Conservation (phyloP, 2,888 invertebrate species). For the Megastigmus dorsalis region DNA sequence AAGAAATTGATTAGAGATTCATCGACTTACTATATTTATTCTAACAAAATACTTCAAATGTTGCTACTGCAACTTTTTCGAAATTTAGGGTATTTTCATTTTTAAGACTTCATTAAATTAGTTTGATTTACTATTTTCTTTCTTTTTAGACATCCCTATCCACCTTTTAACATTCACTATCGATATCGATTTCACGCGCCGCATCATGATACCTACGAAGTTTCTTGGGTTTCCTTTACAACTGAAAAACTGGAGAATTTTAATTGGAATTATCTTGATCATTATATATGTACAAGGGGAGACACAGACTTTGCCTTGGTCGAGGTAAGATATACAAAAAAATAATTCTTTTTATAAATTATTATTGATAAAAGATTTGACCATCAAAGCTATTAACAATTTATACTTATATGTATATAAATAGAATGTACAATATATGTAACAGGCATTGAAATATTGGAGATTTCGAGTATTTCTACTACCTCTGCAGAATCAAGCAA, state of each 20-base stretch:
- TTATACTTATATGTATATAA: no score
- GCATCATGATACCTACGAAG: constrained; percentile 93
- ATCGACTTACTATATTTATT: no score
- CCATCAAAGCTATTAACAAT: no score
- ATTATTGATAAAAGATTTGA: no score
- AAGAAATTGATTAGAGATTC: no score
- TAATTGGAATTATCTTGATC: constrained; percentile 98
- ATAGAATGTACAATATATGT: constrained; percentile 1
- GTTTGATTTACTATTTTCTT: background rate
- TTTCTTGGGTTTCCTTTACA: constrained; percentile 94
- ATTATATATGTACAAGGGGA: constrained; percentile 95
- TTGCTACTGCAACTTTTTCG: no score
- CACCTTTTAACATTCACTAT: constrained; percentile 93
- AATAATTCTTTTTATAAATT: no score
- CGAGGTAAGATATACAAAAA: no score
- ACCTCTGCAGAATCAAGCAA: constrained; percentile 87
- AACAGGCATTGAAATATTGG: constrained; percentile 90
- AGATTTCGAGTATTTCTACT: constrained; percentile 92
- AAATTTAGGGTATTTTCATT: background rate
- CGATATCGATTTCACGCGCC: constrained; percentile 94
- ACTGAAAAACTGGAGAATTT: constrained; percentile 96
- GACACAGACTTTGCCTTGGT: constrained; percentile 92
- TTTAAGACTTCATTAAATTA: background rate
- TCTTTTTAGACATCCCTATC: constrained; percentile 89
- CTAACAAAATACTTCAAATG: no score